These are phyloP conservation scores for Aspiorhynchus laticeps DNA, from an alignment of 2,113 vertebrate species.

Conservation along the genomic window DNA sequence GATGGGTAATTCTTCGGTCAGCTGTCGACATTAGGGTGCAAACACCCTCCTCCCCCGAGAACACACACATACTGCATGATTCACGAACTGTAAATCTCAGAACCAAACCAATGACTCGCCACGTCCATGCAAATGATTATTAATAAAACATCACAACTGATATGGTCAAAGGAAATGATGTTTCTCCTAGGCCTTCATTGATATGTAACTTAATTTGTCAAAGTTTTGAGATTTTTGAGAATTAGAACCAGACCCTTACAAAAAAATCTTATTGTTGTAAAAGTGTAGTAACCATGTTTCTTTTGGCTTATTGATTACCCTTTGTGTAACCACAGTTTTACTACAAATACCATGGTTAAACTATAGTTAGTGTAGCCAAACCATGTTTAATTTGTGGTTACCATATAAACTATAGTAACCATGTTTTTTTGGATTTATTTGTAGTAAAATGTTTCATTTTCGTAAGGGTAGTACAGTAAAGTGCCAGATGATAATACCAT, in stretches of 20 bases:
- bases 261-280: no score
- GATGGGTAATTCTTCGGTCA: constrained; percentile 70
- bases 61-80: not conserved
- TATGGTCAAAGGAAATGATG: not conserved
- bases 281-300: no score
- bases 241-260: not conserved
- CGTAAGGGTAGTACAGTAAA: not conserved
- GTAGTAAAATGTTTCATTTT: no score
- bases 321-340: no score
- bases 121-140: not conserved
- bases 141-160: not conserved
- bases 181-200: not conserved
- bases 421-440: no score
- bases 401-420: no score
- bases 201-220: not conserved
- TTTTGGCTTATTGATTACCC: no score
- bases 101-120: not conserved
- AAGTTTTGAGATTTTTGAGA: not conserved
- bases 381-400: no score
- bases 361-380: no score
- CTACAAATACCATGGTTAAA: no score
- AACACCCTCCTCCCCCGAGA: constrained; percentile 51
- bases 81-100: not conserved
- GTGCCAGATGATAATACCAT: not conserved
- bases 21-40: constrained; percentile 74